phyloP scores from a whole-genome alignment of 2,797 vertebrate genomes.

The Sardinella longiceps region DNA sequence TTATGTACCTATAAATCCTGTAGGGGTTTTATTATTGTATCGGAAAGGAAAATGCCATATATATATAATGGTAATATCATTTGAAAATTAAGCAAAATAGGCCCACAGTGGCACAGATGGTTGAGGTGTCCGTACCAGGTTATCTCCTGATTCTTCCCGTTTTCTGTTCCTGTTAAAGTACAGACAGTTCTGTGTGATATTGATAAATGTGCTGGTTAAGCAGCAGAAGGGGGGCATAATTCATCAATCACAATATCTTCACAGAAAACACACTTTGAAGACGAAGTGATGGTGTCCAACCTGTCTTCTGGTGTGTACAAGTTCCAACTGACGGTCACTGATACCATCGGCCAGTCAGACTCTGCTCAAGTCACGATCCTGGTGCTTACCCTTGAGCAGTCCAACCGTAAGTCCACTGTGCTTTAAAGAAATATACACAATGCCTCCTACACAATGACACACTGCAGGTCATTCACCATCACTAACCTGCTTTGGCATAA shows the following conservation, averaged over 20 bases:
- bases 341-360: slow-evolving; percentile 72
- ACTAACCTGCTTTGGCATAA: background rate
- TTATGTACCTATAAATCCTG: no score
- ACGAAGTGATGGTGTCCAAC: slow-evolving; percentile 82
- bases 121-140: no score
- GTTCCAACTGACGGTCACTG: slow-evolving; percentile 83
- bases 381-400: slow-evolving; percentile 87
- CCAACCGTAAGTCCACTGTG: slow-evolving; percentile 79
- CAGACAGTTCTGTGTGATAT: background rate
- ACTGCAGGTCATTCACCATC: no score
- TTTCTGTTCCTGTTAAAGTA: no score
- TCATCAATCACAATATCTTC: slow-evolving; percentile 11
- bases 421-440: background rate
- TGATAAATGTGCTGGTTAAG: background rate
- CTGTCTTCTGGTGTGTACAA: slow-evolving; percentile 84
- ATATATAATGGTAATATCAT: background rate
- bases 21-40: background rate
- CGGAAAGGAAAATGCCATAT: background rate
- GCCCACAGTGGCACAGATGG: no score
- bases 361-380: slow-evolving; percentile 78
- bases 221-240: background rate
- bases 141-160: no score
- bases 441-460: background rate
- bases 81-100: background rate
- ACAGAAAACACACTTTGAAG: slow-evolving; percentile 68